Base-by-base conservation (phyloP, 2,797 vertebrate genomes). In the Pithecia hirsuta region DNA sequence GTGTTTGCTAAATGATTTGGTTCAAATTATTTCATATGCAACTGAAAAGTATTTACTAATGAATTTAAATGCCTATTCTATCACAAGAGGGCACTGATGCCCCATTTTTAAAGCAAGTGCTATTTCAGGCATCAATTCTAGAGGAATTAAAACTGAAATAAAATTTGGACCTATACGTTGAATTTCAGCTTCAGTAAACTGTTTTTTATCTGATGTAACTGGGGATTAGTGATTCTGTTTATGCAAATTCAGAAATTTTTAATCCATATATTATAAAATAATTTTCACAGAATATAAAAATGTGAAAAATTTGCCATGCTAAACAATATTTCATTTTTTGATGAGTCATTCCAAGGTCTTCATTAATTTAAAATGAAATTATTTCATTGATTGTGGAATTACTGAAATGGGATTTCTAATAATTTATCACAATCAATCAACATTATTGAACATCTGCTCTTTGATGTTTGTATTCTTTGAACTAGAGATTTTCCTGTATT, bases 11-110 rank as follows among this genome's bases (percentile, higher is more conserved):
- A 96, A 85, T 82, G 17, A 92, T 91, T 98, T 91, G 19, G 28
- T 95, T 94, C 15, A 93, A 94, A 74, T 93, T 59, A 89, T 52
- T 93, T 94, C 33, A 26, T 46, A 84, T 57, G 36, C 20, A 92
- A 83, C 67, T 74, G 59, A 82, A 96, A 97, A 92, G 76, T 97
- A 96, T 97, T 91, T 91, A 83, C 28, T 75, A 84, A 78, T 82
- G 24, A 64, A 80, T 95, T 96, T 95, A 83, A 87, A 88, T 85
- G 70, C 22, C 44, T 89, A 70, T 92, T 74, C 76, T 93, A 98
- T 98, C 98, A 98, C 98, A 98, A 98, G 99, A 98, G 98, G 98
- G 98, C 98, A 97, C 97, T 98, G 97, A 96, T 24, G 74, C 20
- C 89, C 95, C 93, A 94, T 80, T 94, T 92, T 96, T 93, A 89